Evolutionary conservation across 2,797 vertebrate species (phyloP), one percentile per base, ranked within the genome.

Genomic region (Clangula hyemalis): DNA sequence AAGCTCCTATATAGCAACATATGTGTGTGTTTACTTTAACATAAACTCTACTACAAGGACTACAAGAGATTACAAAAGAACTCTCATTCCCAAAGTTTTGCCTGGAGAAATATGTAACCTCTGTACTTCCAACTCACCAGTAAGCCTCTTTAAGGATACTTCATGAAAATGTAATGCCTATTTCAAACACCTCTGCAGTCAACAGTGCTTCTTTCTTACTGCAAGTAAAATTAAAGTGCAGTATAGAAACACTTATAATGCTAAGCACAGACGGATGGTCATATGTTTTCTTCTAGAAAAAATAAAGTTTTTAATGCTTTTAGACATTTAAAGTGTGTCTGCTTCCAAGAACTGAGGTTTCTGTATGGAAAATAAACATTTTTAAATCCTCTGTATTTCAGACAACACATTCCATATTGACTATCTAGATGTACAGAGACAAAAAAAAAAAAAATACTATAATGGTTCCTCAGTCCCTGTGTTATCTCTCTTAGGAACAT

Each of bases 1-100:
- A 73, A 1, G 15, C 13, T 56, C 62, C 36, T n/a, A 17, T 4
- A 8, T 0, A 45, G 24, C 34, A 88, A 28, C 5, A 16, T 0
- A 1, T 39, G 41, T 49, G 21, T 25, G n/a, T 6, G 17, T 14
- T 65, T 53, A 28, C 43, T 58, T 68, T 25, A 61, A 49, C 45
- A 34, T 2, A 2, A 56, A 20, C 18, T 54, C 56, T 60, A 2
- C 43, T 27, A 28, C 9, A 38, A 36, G 14, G 64, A 20, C 36
- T 30, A 15, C 14, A 76, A 56, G 10, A 65, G 22, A 21, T 15
- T 6, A 43, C 1, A 22, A 43, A 72, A 21, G 6, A 57, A 51
- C 8, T 18, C 0, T 0, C 2, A 25, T 58, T 77, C 54, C 60
- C 24, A 5, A 8, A 24, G 8, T n/a, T 60, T 36, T 45, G 21